Evolutionary conservation across 2,888 invertebrate genomes (phyloP).

Genomic region (Archips crataeganus): DNA sequence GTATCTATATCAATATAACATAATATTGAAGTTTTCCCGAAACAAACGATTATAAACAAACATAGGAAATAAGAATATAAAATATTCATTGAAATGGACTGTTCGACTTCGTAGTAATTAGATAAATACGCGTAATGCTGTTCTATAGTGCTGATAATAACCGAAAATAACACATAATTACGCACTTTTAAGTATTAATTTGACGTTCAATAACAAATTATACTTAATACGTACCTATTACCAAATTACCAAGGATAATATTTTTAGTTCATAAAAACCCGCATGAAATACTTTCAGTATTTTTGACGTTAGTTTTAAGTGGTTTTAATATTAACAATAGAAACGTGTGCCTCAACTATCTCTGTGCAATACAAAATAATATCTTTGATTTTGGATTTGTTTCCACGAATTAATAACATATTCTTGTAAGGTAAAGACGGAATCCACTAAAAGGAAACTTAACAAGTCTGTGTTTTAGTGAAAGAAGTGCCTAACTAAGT

Average conservation of each 20-base stretch:
- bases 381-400: not conserved
- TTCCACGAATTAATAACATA: not conserved
- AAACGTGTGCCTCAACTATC: not conserved
- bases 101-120: slow-evolving; percentile 1
- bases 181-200: slow-evolving; percentile 31
- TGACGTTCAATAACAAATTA: slow-evolving; percentile 10
- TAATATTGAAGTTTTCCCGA: not conserved
- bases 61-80: not conserved
- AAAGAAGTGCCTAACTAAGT: slow-evolving; percentile 9
- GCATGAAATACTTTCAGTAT: not conserved
- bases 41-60: not conserved
- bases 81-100: not conserved
- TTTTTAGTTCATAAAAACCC: not conserved
- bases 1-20: too few species aligned
- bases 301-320: not conserved
- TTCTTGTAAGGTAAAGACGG: not conserved
- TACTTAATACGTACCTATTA: not conserved
- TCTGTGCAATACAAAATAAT: too few species aligned
- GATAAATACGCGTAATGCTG: not conserved
- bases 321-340: not conserved
- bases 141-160: slow-evolving; percentile 14
- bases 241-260: not conserved
- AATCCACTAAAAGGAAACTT: not conserved
- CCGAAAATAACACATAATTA: slow-evolving; percentile 39
- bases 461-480: slow-evolving; percentile 7